Conservation (phyloP, 35 echinoderm and acorn worm genomes). For the Apostichopus californicus region DNA sequence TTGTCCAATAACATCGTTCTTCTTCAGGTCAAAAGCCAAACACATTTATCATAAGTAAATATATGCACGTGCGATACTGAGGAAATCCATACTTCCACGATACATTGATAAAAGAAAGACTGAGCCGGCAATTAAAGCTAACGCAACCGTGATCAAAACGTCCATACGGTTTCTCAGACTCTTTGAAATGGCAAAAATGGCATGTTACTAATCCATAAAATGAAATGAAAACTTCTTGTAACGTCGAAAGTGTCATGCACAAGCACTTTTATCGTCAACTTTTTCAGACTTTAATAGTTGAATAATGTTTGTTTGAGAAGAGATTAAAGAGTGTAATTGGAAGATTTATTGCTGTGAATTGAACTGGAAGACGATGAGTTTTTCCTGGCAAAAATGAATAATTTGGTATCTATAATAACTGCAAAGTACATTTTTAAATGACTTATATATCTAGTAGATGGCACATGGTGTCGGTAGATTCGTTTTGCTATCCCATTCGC, state of each 20-base stretch:
- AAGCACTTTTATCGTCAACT: constrained; percentile 19
- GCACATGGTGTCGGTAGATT: background rate
- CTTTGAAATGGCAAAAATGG: background rate
- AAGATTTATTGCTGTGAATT: background rate
- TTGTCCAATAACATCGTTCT: background rate
- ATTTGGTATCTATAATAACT: background rate
- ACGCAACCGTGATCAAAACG: too few species aligned
- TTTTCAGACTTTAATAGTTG: background rate
- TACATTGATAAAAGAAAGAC: too few species aligned
- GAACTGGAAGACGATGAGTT: background rate
- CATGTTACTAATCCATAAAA: constrained; percentile 20
- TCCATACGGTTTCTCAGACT: constrained; percentile 1
- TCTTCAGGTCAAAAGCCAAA: too few species aligned
- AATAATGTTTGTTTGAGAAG: constrained; percentile 26
- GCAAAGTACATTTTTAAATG: background rate
- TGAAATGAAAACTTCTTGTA: background rate
- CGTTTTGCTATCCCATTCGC: background rate
- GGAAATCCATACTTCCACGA: too few species aligned
- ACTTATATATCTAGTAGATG: too few species aligned
- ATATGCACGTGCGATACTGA: too few species aligned
- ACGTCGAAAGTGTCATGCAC: background rate
- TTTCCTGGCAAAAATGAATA: background rate
- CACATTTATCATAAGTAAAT: too few species aligned
- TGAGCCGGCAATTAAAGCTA: too few species aligned
- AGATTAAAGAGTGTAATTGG: background rate